Evolutionary conservation across 1,140 invertebrate species (phyloP).

Genomic region (Scaptomyza hsui): DNA sequence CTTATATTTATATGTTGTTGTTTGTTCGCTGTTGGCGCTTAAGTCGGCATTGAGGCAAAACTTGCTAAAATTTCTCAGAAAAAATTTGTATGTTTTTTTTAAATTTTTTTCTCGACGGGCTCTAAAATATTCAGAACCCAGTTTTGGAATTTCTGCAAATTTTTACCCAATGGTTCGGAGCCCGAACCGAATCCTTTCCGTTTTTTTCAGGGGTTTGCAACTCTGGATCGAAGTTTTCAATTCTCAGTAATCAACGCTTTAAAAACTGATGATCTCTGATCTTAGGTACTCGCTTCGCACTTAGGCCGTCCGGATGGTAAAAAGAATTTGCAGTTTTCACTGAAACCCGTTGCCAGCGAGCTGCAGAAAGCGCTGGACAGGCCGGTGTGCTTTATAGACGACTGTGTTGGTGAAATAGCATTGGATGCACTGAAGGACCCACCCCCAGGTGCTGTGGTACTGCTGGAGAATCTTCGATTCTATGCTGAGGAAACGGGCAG

Average conservation of each 20-base stretch:
- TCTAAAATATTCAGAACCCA: no score
- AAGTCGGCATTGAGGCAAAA: no score
- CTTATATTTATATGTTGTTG: no score
- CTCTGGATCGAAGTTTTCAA: no score
- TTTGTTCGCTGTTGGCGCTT: no score
- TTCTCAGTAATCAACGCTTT: neutral
- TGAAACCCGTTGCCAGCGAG: constrained; percentile 96
- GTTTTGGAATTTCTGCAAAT: no score
- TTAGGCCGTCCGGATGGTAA: constrained; percentile 97
- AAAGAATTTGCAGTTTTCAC: constrained; percentile 92
- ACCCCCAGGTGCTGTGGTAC: constrained; percentile 92
- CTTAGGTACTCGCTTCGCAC: constrained; percentile 95
- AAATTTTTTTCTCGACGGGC: no score
- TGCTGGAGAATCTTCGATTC: constrained; percentile 98
- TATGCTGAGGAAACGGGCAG: constrained; percentile 99
- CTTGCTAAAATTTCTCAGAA: no score
- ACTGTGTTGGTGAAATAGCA: constrained; percentile 96
- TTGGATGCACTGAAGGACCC: constrained; percentile 95
- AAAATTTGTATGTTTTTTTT: no score
- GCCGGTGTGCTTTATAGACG: constrained; percentile 94
- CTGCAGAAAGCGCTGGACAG: constrained; percentile 93
- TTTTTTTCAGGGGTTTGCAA: no score
- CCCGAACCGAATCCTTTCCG: no score
- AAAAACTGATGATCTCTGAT: neutral
- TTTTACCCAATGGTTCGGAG: no score